Conservation (phyloP, 2,888 invertebrate species). For the Pyrochroa serraticornis region DNA sequence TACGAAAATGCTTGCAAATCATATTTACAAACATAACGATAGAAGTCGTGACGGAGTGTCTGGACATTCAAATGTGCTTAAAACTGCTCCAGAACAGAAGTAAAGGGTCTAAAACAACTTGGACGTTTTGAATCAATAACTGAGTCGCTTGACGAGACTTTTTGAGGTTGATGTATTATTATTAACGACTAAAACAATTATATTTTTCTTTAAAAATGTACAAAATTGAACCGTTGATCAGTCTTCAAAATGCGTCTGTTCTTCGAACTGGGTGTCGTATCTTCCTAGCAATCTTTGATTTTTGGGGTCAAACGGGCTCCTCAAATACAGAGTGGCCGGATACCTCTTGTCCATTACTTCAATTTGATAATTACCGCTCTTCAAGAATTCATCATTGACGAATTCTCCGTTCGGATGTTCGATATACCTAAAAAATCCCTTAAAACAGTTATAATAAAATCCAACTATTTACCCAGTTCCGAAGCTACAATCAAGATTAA, state of each 20-base stretch:
- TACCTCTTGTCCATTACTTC: slow-evolving; percentile 79
- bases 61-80: no score
- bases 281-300: slow-evolving; percentile 76
- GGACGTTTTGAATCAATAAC: no score
- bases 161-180: no score
- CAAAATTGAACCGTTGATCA: slow-evolving; percentile 35
- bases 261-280: slow-evolving; percentile 61
- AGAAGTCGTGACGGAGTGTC: no score
- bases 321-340: slow-evolving; percentile 71
- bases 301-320: slow-evolving; percentile 83
- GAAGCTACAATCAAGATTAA: slow-evolving; percentile 64
- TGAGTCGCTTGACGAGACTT: no score
- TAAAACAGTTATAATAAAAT: background rate
- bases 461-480: slow-evolving; percentile 64
- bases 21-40: no score
- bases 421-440: slow-evolving; percentile 59
- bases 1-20: no score
- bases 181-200: background rate
- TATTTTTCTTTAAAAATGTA: slow-evolving; percentile 1
- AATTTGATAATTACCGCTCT: slow-evolving; percentile 76
- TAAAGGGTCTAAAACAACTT: no score
- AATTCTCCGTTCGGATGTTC: slow-evolving; percentile 63
- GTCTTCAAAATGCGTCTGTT: slow-evolving; percentile 57
- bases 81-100: no score
- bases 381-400: slow-evolving; percentile 71